Conservation (phyloP, 2,888 invertebrate species). For the Limnephilus lunatus region DNA sequence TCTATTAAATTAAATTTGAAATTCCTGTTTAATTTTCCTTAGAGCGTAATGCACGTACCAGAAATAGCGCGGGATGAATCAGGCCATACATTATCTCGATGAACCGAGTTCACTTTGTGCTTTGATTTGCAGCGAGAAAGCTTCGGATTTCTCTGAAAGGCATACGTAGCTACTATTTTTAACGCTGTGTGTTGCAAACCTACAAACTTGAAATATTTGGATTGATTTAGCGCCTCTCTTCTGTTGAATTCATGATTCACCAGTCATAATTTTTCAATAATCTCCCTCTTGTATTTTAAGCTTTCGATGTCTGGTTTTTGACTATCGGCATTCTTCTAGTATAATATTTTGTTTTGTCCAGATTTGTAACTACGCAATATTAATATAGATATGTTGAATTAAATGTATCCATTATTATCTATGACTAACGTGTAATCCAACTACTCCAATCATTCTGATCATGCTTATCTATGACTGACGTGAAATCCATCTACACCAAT, state of each 20-base stretch:
- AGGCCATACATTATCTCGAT: neutral
- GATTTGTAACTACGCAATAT: no score
- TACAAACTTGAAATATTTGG: neutral
- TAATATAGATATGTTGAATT: no score
- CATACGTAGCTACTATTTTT: neutral
- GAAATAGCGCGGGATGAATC: neutral
- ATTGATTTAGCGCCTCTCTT: neutral
- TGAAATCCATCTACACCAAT: no score
- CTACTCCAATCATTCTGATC: no score
- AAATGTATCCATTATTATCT: no score
- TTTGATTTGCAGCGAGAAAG: neutral
- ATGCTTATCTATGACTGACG: no score
- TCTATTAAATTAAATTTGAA: neutral
- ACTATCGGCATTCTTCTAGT: neutral
- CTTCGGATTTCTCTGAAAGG: neutral
- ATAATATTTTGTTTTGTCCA: neutral
- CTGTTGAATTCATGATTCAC: neutral
- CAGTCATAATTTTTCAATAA: neutral
- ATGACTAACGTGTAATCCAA: no score
- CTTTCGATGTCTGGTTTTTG: neutral
- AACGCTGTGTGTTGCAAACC: neutral
- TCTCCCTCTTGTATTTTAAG: neutral
- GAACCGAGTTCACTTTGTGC: neutral
- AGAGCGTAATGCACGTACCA: neutral
- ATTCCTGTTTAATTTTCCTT: neutral